Evolutionary conservation across 2,113 vertebrate genomes (phyloP), one percentile per base, ranked within the genome.

Genomic region (Neolamprologus variostigma): DNA sequence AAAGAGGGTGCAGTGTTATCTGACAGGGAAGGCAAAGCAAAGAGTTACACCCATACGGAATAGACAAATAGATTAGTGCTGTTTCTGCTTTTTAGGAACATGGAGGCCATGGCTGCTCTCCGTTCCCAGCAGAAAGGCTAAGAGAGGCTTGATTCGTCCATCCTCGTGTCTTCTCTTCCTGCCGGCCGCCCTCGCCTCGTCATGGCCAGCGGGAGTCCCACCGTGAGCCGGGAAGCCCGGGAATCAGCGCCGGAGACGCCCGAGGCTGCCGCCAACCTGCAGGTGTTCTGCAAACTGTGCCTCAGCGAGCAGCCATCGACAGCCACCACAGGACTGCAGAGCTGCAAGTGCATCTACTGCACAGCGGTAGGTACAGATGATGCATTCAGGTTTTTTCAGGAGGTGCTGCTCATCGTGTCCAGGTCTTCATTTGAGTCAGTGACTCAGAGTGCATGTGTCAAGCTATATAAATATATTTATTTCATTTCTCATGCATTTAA

Each of bases 201-300:
- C 93, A 97, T 98, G 97, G 96, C 95, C 23, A 85, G 84, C 83
- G 89, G 95, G 10, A 95, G 96, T 23, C 84, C 95, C 40, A 89
- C 91, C 28, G 84, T 12, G 19, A 95, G 55, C 94, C 93, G 21
- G 96, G 55, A 83, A 95, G 81, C 78, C 19, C 94, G 79, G 91
- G 88, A 73, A 21, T 86, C 54, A 2, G 42, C 73, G 3, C 57
- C n/a, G 1, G 88, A 28, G 63, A 78, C 10, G 7, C 80, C 86
- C 1, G 33, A 81, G 68, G 53, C 23, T 2, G 28, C 6, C 2
- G 50, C 23, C 4, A 26, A 73, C 82, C 51, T 82, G 31, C 55
- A 96, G n/a, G 83, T 98, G 85, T 97, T 96, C 68, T 99, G 98
- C 97, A 99, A 98, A 90, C 96, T 99, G 37, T 99, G 98, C 93